Base-by-base conservation (phyloP, 2,113 vertebrate species). In the Neoarius graeffei region DNA sequence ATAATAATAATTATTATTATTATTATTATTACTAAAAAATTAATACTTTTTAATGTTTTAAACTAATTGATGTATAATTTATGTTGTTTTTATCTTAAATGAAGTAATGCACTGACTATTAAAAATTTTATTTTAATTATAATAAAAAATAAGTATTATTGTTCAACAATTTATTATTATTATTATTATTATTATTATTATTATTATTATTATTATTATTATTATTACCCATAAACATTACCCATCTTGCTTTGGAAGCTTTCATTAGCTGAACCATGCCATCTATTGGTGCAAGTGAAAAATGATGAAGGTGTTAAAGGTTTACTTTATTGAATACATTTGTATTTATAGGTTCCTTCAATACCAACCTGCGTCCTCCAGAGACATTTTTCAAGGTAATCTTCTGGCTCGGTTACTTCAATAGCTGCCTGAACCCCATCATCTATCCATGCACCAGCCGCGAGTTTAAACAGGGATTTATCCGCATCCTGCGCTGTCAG, bases 351-450 rank as follows among this genome's bases (percentile, higher is more conserved):
- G 98, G 97, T 82, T 98, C 98, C 86, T 95, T 99, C 91, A 99
- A 98, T 92, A 94, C 94, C 0, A 92, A 95, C 89, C 94, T 99
- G 93, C 97, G 97, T 76, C 95, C 97, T 7, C 97, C 98, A 3
- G 96, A 97, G 42, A 91, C 94, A 0, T 94, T 99, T 92, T 98
- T 98, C 94, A 98, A 97, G 92, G 97, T 99, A 81, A 97, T 99
- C 92, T 99, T 99, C 95, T 99, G 98, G 98, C 95, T 99, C 66
- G 98, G 98, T 87, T 99, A 99, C 93, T 99, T 98, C 94, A 99
- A 99, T 96, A 99, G 98, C 94, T 99, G 98, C 94, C 93, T 99
- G 92, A 99, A 99, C 91, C 98, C 98, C 89, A 97, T 99, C 95
- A 99, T 99, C 93, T 99, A 99, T 93, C 98, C 98, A 69, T 99